phyloP scores from a whole-genome alignment of 1,140 invertebrate species.

The Drosophila melanogaster region DNA sequence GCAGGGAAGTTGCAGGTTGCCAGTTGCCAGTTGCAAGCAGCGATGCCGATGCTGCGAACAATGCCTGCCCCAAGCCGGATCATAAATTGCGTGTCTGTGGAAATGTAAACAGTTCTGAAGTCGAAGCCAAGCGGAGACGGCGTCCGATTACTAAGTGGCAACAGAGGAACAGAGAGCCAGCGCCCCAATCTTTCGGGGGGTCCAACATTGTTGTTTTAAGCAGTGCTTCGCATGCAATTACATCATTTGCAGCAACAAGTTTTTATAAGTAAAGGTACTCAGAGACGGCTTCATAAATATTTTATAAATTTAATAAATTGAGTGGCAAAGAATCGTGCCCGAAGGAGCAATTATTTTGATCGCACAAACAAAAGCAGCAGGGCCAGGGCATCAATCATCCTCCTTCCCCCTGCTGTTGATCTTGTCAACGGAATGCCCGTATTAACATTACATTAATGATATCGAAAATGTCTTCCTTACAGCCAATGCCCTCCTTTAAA shows the following conservation, averaged over 20 bases:
- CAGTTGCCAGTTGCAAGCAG: neutral
- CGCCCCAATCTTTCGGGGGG: conserved; percentile 34
- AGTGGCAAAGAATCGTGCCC: conserved; percentile 35
- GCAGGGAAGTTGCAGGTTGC: conserved; percentile 15
- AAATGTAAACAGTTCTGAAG: conserved; percentile 37
- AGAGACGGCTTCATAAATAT: conserved; percentile 37
- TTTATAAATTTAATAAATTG: conserved; percentile 52
- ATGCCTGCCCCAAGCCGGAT: conserved; percentile 37
- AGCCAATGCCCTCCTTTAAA: conserved; percentile 6
- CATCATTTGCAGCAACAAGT: conserved; percentile 45
- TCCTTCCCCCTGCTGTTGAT: conserved; percentile 9
- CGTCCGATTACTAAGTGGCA: conserved; percentile 36
- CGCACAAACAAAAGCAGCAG: conserved; percentile 14
- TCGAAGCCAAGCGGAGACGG: conserved; percentile 23
- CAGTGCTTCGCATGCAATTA: conserved; percentile 29
- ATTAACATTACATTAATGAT: neutral
- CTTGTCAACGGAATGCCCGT: conserved; percentile 20
- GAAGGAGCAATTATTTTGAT: conserved; percentile 22
- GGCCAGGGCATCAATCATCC: conserved; percentile 4
- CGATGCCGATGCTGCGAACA: conserved; percentile 18
- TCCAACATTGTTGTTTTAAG: conserved; percentile 34
- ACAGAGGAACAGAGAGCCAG: conserved; percentile 15
- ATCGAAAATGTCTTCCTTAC: conserved; percentile 5
- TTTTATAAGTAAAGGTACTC: conserved; percentile 13
- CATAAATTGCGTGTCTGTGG: conserved; percentile 49